Percentiles rank a stretch among this genome's conserved stretches.
phyloP scores from a whole-genome alignment of 2,113 vertebrate genomes.

The Oncorhynchus tshawytscha region DNA sequence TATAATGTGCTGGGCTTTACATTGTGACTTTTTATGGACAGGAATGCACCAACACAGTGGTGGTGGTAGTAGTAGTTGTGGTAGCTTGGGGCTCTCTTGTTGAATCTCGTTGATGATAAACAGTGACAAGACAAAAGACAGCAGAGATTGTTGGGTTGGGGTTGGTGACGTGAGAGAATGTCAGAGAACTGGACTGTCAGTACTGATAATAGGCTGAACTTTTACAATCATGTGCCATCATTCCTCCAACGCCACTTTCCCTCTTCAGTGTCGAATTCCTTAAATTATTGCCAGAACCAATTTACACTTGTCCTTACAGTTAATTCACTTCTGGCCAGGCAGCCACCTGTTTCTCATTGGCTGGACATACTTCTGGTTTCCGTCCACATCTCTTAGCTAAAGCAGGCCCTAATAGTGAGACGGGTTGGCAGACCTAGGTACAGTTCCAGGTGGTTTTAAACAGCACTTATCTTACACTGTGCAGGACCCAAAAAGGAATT shows the following conservation, averaged over 20 bases:
- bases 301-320: conserved; percentile 54
- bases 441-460: conserved; percentile 30
- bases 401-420: conserved; percentile 29
- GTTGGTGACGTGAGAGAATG: conserved; percentile 9
- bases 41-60: neutral
- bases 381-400: conserved; percentile 39
- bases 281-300: conserved; percentile 38
- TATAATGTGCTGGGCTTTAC: neutral
- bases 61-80: conserved; percentile 22
- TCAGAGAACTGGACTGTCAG: conserved; percentile 11
- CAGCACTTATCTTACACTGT: conserved; percentile 23
- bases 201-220: conserved; percentile 1
- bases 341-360: conserved; percentile 62
- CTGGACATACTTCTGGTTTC: conserved; percentile 51
- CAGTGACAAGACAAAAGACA: conserved; percentile 22
- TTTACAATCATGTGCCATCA: neutral
- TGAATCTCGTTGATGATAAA: conserved; percentile 33
- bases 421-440: conserved; percentile 30
- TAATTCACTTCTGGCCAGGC: conserved; percentile 49
- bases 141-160: conserved; percentile 26
- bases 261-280: conserved; percentile 17
- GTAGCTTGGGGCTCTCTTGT: conserved; percentile 8
- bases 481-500: conserved; percentile 28
- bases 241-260: conserved; percentile 10
- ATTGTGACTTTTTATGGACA: conserved; percentile 50